Conservation (phyloP, 2,113 vertebrate species). For the Spilogale gracilis region DNA sequence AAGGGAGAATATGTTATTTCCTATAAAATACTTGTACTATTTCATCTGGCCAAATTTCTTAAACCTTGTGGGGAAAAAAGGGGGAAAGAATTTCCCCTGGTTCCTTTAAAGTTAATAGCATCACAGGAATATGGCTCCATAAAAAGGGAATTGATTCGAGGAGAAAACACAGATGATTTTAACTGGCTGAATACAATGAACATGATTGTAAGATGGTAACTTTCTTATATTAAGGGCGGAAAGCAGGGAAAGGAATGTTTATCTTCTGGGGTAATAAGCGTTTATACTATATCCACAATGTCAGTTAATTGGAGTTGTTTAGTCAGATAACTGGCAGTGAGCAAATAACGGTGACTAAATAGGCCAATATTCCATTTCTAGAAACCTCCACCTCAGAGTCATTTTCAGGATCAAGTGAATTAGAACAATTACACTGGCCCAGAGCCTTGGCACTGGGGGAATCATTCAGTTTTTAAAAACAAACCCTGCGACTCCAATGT, state of each 20-base stretch:
- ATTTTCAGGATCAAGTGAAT: constrained; percentile 58
- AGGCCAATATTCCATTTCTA: constrained; percentile 32
- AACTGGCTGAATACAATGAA: not conserved
- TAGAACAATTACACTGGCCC: constrained; percentile 52
- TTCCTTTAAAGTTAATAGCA: constrained; percentile 8
- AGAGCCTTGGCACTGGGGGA: constrained; percentile 15
- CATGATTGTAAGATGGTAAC: not conserved
- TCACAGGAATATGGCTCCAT: not conserved
- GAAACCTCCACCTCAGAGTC: constrained; percentile 38
- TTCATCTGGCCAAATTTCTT: not conserved
- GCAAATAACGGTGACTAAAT: constrained; percentile 8
- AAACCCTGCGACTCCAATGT: constrained; percentile 36
- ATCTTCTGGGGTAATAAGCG: not conserved
- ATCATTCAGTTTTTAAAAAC: constrained; percentile 64
- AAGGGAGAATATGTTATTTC: not conserved
- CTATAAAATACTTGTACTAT: not conserved
- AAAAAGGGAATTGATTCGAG: not conserved
- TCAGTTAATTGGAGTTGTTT: not conserved
- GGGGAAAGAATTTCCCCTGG: not conserved
- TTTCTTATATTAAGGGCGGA: not conserved
- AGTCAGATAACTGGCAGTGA: not conserved
- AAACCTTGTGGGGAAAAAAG: not conserved
- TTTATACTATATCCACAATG: not conserved
- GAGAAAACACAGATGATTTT: constrained; percentile 34
- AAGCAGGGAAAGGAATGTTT: not conserved